phyloP scores from a whole-genome alignment of 2,888 invertebrate species.

The Galerucella nymphaeae region DNA sequence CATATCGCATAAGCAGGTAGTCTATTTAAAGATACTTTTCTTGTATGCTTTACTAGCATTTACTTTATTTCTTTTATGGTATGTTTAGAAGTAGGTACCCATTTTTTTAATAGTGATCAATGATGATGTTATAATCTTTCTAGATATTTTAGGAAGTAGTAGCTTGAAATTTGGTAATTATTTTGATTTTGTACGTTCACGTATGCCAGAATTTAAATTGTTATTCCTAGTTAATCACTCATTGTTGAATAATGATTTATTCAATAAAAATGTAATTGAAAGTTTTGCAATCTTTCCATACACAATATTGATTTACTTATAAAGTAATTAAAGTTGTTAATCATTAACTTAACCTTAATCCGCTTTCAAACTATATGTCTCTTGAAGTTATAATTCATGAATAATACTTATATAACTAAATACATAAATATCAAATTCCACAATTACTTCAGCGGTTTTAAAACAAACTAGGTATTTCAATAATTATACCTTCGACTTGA shows the following conservation, averaged over 20 bases:
- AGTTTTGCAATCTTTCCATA: background rate
- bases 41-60: constrained; percentile 35
- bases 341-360: background rate
- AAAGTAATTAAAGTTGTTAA: background rate
- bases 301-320: background rate
- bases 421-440: too few relatives aligned
- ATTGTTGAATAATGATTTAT: background rate
- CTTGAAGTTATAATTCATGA: too few relatives aligned
- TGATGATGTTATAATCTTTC: too few relatives aligned
- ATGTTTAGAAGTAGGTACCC: too few relatives aligned
- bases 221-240: background rate
- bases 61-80: constrained; percentile 8
- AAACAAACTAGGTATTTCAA: too few relatives aligned
- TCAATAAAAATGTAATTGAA: background rate
- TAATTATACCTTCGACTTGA: too few relatives aligned
- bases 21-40: constrained; percentile 29
- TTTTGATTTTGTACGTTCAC: background rate
- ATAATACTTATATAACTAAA: too few relatives aligned
- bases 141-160: too few relatives aligned
- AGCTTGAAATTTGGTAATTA: background rate
- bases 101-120: too few relatives aligned
- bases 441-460: too few relatives aligned
- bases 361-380: background rate
- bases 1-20: constrained; percentile 22
- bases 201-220: background rate